Evolutionary conservation across 2,888 invertebrate species (phyloP).

Genomic region (Nemoura dubitans): DNA sequence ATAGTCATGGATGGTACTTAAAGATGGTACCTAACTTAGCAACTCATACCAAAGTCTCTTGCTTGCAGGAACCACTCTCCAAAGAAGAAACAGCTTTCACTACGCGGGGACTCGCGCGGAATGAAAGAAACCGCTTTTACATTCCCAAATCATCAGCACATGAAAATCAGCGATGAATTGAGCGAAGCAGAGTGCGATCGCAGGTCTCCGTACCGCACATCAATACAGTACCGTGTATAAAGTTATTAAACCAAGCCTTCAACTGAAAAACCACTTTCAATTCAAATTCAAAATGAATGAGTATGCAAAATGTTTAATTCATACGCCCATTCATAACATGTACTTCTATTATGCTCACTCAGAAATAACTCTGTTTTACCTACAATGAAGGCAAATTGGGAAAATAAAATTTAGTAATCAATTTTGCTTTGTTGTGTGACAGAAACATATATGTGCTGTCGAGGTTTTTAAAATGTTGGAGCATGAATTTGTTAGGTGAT

Average conservation of each 20-base stretch:
- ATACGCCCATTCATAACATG: too few relatives aligned
- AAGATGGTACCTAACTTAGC: neutral
- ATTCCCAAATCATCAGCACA: conserved; percentile 45
- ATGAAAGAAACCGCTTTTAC: conserved; percentile 51
- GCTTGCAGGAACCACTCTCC: conserved; percentile 49
- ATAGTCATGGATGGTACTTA: too few relatives aligned
- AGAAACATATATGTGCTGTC: too few relatives aligned
- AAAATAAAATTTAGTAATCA: too few relatives aligned
- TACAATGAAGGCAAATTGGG: too few relatives aligned
- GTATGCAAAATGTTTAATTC: neutral
- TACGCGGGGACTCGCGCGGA: conserved; percentile 33
- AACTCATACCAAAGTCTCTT: neutral
- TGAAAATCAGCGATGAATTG: conserved; percentile 44
- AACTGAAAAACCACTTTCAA: neutral
- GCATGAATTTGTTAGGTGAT: conserved; percentile 12
- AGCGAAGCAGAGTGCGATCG: conserved; percentile 50
- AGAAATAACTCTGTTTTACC: too few relatives aligned
- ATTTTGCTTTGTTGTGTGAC: too few relatives aligned
- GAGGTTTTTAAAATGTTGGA: neutral
- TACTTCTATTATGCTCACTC: too few relatives aligned
- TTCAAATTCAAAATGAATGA: neutral
- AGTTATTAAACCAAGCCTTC: neutral
- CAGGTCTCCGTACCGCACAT: conserved; percentile 43
- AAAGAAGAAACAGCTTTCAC: conserved; percentile 45
- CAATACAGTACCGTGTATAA: conserved; percentile 46